A percentile compares a stretch with the other conserved stretches of the same genome.
phyloP scores from a whole-genome alignment of 2,888 invertebrate genomes.

The Corythucha ciliata region DNA sequence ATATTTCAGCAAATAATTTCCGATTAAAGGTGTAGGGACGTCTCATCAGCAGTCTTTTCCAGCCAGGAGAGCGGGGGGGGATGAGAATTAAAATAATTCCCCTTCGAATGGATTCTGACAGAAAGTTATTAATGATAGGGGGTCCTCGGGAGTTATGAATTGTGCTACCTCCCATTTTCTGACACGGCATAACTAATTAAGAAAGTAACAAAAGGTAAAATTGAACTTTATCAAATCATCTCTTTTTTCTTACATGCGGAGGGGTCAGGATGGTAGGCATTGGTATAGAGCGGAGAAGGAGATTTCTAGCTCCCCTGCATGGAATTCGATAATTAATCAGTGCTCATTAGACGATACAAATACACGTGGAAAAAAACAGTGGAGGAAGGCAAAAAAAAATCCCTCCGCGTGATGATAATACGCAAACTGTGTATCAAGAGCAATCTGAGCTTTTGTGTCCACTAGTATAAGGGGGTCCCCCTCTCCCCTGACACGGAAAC shows the following conservation, averaged over 20 bases:
- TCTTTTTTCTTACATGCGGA: no score
- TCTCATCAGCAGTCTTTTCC: conserved; percentile 23
- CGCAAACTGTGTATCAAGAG: conserved; percentile 24
- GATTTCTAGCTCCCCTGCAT: neutral
- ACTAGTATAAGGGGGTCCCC: neutral
- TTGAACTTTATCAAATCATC: conserved; percentile 10
- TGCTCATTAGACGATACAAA: conserved; percentile 25
- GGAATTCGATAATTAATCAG: conserved; percentile 24
- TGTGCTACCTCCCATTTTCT: conserved; percentile 1
- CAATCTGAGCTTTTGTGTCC: conserved; percentile 20
- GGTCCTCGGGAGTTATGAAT: neutral
- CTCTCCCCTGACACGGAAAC: conserved; percentile 16
- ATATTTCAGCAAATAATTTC: conserved; percentile 27
- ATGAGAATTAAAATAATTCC: conserved; percentile 27
- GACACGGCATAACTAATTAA: conserved; percentile 12
- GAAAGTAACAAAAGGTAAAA: conserved; percentile 8
- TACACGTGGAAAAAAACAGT: conserved; percentile 13
- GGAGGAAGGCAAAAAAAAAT: conserved; percentile 11
- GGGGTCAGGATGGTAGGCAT: no score
- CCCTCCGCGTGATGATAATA: conserved; percentile 21
- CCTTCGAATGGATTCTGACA: conserved; percentile 22
- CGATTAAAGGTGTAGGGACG: conserved; percentile 11
- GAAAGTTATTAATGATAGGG: conserved; percentile 25
- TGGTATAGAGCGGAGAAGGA: no score
- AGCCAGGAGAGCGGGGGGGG: no score